Evolutionary conservation across 1,140 invertebrate species (phyloP), one percentile per base, ranked within the genome.

Genomic region (Pseudomyrmex dendroicus): DNA sequence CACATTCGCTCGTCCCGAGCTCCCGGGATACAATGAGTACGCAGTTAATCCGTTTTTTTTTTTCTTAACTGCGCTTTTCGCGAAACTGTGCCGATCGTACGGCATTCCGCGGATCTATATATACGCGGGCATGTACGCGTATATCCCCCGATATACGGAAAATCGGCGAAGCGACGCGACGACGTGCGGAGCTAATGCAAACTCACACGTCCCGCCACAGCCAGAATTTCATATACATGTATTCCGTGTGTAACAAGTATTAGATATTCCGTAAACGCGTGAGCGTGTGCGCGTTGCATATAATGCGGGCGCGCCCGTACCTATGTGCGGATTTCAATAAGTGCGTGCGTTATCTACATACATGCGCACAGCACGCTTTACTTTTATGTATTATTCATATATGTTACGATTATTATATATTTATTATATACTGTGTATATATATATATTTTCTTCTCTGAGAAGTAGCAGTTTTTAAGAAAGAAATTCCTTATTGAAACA

Each of bases 31-130:
- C 73, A 66, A 66, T 66, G 61, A 77, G 48, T 20, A 56, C 73
- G 62, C 9, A 12, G 73, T 54, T 66, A 66, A 66, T 66, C 48
- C 48, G 20, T 64, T 70, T 77, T 77, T 77, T 77, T 77, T 77
- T 77, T 66, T 66, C 62, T 77, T 77, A 77, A 66, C 73, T 64
- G 73, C 35, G 35, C 62, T 66, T 64, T 56, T 64, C n/a, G 13
- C 48, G 48, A 44, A 20, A 22, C 25, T 17, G 20, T 44, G 22
- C 20, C 46, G 44, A n/a, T 68, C 66, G 66, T 61, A 25, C 25
- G 62, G n/a, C n/a, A 73, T 76, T 2, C 25, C 8, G 57, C 7
- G 13, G 35, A 35, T 35, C 35, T 35, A 35, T 35, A 35, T 35
- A 35, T 1, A 0, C 22, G n/a, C 35, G 35, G 73, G n/a, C 59